Evolutionary conservation across 64 coral and sea anemone species (phyloP).

Genomic region (Stichodactyla mertensii): DNA sequence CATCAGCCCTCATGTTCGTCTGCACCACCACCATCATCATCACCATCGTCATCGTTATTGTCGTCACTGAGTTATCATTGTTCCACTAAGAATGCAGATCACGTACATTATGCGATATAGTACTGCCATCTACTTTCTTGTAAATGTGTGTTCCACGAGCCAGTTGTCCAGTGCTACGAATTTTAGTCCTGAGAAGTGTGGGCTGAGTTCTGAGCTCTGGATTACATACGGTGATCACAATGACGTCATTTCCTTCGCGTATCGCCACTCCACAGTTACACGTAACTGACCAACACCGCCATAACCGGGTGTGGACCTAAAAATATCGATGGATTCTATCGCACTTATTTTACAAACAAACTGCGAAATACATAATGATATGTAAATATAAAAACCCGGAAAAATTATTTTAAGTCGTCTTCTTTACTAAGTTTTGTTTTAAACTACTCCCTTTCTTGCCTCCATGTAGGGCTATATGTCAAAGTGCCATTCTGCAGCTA

Average conservation of each 20-base stretch:
- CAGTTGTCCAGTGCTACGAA: neutral
- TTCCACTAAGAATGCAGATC: neutral
- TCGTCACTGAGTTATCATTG: too few species aligned
- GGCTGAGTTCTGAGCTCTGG: neutral
- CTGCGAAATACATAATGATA: too few species aligned
- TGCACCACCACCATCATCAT: too few species aligned
- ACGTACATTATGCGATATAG: slow-evolving; percentile 12
- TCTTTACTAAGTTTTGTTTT: too few species aligned
- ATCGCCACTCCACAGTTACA: slow-evolving; percentile 71
- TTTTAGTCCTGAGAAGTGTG: neutral
- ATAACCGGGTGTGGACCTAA: slow-evolving; percentile 57
- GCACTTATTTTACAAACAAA: too few species aligned
- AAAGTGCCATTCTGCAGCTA: neutral
- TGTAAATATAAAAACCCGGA: too few species aligned
- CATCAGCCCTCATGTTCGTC: too few species aligned
- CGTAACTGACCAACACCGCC: slow-evolving; percentile 28
- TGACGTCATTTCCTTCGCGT: slow-evolving; percentile 49
- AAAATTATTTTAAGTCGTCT: too few species aligned
- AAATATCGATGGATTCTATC: neutral
- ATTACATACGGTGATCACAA: slow-evolving; percentile 41
- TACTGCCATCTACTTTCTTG: neutral
- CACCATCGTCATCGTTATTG: too few species aligned
- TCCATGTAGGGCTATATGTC: neutral
- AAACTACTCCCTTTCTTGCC: too few species aligned
- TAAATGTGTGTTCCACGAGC: slow-evolving; percentile 11